Conservation (phyloP, 2,113 vertebrate species). For the Oxygymnocypris stewartii region DNA sequence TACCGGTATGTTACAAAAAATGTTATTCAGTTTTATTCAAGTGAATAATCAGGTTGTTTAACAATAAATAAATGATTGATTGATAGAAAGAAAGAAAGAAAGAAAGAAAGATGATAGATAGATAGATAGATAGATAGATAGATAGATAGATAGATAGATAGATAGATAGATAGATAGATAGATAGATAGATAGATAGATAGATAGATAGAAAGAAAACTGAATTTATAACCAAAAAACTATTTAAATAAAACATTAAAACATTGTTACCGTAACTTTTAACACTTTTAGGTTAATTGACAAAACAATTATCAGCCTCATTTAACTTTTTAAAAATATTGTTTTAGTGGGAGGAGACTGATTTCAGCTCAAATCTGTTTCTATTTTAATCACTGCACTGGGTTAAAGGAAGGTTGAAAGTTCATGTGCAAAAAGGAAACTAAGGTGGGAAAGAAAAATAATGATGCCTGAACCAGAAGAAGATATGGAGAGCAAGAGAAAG, state of each 20-base stretch:
- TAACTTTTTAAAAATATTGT: neutral
- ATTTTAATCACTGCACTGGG: conserved; percentile 25
- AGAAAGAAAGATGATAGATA: no score
- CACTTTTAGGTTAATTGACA: neutral
- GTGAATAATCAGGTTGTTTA: no score
- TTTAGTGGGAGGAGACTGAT: conserved; percentile 23
- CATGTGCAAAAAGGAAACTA: conserved; percentile 26
- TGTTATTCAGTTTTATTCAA: neutral
- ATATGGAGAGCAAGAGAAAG: neutral
- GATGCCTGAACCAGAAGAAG: neutral
- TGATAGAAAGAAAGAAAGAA: no score
- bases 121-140: no score
- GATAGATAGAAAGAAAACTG: no score
- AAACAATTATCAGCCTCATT: neutral
- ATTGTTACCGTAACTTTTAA: neutral
- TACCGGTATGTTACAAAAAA: neutral
- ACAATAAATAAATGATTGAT: no score
- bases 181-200: no score
- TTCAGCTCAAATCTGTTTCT: conserved; percentile 8
- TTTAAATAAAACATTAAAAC: no score
- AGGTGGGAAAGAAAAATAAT: conserved; percentile 5
- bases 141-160: no score
- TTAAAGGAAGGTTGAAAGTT: conserved; percentile 36
- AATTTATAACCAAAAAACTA: no score
- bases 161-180: no score